Base-by-base conservation (phyloP, 2,113 vertebrate genomes). In the Illadopsis cleaveri region DNA sequence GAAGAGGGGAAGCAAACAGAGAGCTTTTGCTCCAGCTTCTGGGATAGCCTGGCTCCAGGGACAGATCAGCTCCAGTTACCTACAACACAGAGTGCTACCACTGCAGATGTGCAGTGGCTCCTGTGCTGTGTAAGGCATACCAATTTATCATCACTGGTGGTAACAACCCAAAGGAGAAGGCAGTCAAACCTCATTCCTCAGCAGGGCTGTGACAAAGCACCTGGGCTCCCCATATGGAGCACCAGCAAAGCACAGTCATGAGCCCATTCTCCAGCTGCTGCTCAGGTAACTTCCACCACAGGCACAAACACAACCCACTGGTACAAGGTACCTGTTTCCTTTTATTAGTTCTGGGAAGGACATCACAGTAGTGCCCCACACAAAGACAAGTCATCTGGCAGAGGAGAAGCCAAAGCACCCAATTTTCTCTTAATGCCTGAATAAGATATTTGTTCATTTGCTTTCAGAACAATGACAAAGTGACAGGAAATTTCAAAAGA, bases 401-500 rank as follows among this genome's bases (percentile, higher is more conserved):
- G n/a, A 86, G 38, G 8, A 80, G 37, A 27, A 70, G 20, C 23
- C 60, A 90, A 89, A 84, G n/a, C 38, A 87, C 6, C 3, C 21
- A 16, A 10, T 50, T 66, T 53, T 45, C 62, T 72, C 30, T 58
- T 64, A 77, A 65, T 0, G 3, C 57, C 35, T 22, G 12, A 76
- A 18, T 16, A 66, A 78, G 42, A 5, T 27, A 68, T 23, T 2
- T 2, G 28, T 50, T 78, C 56, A 90, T 28, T 45, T 57, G 61
- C 73, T 92, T 90, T 75, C 70, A 87, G 4, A 37, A 86, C 42
- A 88, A 72, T 27, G 82, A 77, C 7, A 3, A 82, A 93, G 57
- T 22, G 24, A 86, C 64, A 80, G 37, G 37, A 93, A 82, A 93
- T 70, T 83, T 90, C 80, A 70, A 66, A 94, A 81, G 76, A 70